Conservation (phyloP, 2,113 vertebrate species). For the Centropristis striata region DNA sequence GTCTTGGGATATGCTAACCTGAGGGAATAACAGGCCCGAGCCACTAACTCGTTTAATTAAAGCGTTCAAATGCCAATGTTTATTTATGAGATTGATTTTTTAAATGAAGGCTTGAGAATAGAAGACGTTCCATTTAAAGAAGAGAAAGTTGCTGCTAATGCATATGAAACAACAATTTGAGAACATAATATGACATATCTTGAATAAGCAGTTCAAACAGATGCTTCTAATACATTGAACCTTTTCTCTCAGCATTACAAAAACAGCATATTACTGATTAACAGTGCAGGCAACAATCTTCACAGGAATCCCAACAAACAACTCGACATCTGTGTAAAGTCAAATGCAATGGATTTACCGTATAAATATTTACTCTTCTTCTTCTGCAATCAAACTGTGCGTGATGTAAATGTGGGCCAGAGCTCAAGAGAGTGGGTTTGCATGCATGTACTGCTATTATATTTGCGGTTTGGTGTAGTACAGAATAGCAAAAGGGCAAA, state of each 20-base stretch:
- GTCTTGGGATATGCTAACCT: slow-evolving; percentile 65
- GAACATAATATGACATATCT: background rate
- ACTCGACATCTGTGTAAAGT: slow-evolving; percentile 36
- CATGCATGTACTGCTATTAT: background rate
- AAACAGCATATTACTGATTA: slow-evolving; percentile 1
- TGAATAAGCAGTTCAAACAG: background rate
- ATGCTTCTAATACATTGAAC: background rate
- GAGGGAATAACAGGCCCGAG: slow-evolving; percentile 52
- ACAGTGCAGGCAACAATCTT: slow-evolving; percentile 8
- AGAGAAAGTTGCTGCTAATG: background rate
- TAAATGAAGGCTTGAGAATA: slow-evolving; percentile 53
- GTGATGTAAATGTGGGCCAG: slow-evolving; percentile 38
- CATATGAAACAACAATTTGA: background rate
- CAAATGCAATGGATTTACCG: slow-evolving; percentile 35
- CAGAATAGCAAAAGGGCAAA: background rate
- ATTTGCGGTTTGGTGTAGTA: background rate
- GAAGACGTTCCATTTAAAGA: slow-evolving; percentile 19
- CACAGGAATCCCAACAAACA: slow-evolving; percentile 32
- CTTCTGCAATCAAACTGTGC: slow-evolving; percentile 26
- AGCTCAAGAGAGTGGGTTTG: slow-evolving; percentile 9
- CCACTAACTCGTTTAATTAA: slow-evolving; percentile 71
- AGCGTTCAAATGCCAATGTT: slow-evolving; percentile 63
- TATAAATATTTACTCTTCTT: slow-evolving; percentile 44
- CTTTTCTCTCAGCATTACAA: background rate
- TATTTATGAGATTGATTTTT: slow-evolving; percentile 74